These are phyloP conservation scores for Hemiprocne comata DNA, from an alignment of 2,113 vertebrate genomes.

Conservation along the genomic window DNA sequence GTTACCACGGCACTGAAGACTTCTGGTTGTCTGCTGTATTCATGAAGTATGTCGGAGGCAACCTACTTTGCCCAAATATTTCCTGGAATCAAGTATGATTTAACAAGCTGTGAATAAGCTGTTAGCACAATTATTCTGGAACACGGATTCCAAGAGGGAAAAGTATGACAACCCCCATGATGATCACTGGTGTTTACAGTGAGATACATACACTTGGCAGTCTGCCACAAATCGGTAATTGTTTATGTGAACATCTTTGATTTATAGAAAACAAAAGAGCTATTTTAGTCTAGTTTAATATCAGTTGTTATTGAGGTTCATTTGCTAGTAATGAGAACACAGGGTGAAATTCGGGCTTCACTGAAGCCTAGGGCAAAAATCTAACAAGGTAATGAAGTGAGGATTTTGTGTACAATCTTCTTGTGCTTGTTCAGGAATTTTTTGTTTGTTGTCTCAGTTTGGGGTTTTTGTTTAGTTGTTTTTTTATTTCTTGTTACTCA, in stretches of 20 bases:
- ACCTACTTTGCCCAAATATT: conserved; percentile 20
- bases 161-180: conserved; percentile 30
- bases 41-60: not conserved
- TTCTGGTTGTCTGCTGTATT: not conserved
- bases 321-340: not conserved
- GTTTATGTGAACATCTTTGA: conserved; percentile 43
- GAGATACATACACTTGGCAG: conserved; percentile 51
- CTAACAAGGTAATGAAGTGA: not conserved
- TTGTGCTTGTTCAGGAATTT: not conserved
- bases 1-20: not conserved
- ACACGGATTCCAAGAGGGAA: conserved; percentile 37
- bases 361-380: not conserved
- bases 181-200: conserved; percentile 24
- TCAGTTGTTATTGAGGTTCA: not conserved
- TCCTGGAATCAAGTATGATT: not conserved
- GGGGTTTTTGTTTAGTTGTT: too few relatives aligned
- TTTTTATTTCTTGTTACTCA: not conserved
- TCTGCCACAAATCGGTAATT: conserved; percentile 33
- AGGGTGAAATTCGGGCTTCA: not conserved
- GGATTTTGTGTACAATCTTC: not conserved
- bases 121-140: conserved; percentile 49
- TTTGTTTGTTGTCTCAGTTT: not conserved
- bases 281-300: not conserved
- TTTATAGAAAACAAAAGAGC: conserved; percentile 37
- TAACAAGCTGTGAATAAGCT: conserved; percentile 45